Conservation (phyloP, 2,113 vertebrate genomes). For the Microtus richardsoni region DNA sequence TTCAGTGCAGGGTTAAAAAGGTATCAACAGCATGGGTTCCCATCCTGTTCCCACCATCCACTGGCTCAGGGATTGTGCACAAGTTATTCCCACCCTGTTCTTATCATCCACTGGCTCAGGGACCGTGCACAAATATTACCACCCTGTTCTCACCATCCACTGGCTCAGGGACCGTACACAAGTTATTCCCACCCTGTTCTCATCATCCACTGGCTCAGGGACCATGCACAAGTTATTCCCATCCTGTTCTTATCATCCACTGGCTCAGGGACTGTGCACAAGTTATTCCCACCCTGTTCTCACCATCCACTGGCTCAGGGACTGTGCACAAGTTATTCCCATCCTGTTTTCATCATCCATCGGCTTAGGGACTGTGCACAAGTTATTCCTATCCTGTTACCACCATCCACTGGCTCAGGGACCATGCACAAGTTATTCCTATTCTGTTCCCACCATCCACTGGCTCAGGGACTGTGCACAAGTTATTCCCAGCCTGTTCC, state of each 20-base stretch:
- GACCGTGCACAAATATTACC: background rate
- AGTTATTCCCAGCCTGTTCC: no score
- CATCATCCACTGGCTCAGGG: no score
- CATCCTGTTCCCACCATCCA: no score
- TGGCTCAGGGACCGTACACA: background rate
- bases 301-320: background rate
- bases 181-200: no score
- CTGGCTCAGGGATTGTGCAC: background rate
- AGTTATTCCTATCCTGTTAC: no score
- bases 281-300: no score
- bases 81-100: background rate
- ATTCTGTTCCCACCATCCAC: no score
- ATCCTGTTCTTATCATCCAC: no score
- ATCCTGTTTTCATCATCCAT: no score
- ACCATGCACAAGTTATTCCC: background rate
- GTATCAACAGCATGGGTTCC: background rate
- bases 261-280: background rate
- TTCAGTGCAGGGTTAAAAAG: background rate
- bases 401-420: background rate
- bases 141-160: no score
- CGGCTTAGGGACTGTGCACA: no score
- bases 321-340: background rate
- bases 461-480: background rate
- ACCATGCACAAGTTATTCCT: background rate
- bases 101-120: background rate